phyloP scores from a whole-genome alignment of 2,888 invertebrate species.

The Leptinotarsa tumamoca region DNA sequence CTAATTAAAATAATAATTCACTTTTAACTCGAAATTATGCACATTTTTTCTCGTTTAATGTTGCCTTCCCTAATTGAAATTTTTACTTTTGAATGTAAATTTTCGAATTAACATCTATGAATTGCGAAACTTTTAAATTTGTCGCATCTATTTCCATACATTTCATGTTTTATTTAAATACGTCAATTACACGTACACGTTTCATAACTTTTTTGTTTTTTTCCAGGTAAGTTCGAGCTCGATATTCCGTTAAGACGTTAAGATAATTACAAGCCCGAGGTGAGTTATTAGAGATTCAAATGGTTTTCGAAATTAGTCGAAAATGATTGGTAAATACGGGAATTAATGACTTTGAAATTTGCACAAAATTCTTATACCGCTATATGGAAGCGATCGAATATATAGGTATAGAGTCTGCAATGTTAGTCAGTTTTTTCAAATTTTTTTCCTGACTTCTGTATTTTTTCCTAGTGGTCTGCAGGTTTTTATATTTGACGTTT shows the following conservation, averaged over 20 bases:
- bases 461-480: too few relatives aligned
- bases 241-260: slow-evolving; percentile 3
- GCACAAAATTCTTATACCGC: too few relatives aligned
- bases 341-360: too few relatives aligned
- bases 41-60: slow-evolving; percentile 26
- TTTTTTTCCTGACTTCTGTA: too few relatives aligned
- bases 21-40: slow-evolving; percentile 37
- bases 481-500: too few relatives aligned
- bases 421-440: too few relatives aligned
- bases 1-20: slow-evolving; percentile 41
- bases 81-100: slow-evolving; percentile 42
- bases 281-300: slow-evolving; percentile 28
- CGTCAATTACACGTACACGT: slow-evolving; percentile 14
- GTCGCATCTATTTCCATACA: slow-evolving; percentile 40
- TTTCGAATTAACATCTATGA: slow-evolving; percentile 37
- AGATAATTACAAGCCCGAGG: slow-evolving; percentile 19
- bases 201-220: slow-evolving; percentile 17
- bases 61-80: slow-evolving; percentile 25
- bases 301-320: slow-evolving; percentile 16
- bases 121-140: slow-evolving; percentile 26
- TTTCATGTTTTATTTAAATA: slow-evolving; percentile 41
- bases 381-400: too few relatives aligned
- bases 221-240: slow-evolving; percentile 29
- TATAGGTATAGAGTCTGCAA: too few relatives aligned
- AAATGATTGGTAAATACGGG: neutral